phyloP scores from a whole-genome alignment of 2,113 vertebrate genomes.

The Hippocampus barbouri region DNA sequence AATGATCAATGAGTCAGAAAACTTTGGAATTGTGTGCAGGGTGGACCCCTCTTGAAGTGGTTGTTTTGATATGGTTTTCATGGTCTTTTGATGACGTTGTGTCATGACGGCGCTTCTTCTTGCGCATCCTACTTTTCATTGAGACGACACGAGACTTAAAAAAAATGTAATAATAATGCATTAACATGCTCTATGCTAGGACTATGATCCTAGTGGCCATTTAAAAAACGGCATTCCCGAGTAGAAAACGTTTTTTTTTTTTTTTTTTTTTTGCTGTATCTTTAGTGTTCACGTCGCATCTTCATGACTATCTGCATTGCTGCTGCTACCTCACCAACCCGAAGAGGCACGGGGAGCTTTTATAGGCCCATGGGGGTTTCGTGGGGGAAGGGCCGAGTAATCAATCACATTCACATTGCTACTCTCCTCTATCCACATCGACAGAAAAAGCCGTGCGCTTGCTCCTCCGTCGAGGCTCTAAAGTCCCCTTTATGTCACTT shows the following conservation, averaged over 20 bases:
- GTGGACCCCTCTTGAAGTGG: not conserved
- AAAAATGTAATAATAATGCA: too few relatives aligned
- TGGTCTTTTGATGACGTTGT: too few relatives aligned
- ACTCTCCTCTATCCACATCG: constrained; percentile 64
- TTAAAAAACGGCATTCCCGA: too few relatives aligned
- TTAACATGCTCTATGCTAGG: too few relatives aligned
- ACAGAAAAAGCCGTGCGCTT: constrained; percentile 55
- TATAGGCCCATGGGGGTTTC: constrained; percentile 32
- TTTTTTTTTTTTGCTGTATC: too few relatives aligned
- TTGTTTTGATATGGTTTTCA: not conserved
- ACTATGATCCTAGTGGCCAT: too few relatives aligned
- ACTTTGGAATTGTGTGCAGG: not conserved
- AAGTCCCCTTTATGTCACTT: constrained; percentile 57
- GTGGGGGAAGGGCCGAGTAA: constrained; percentile 60
- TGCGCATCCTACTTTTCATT: too few relatives aligned
- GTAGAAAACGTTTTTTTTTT: too few relatives aligned
- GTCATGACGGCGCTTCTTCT: too few relatives aligned
- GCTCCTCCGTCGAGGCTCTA: constrained; percentile 51
- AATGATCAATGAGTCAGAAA: too few relatives aligned
- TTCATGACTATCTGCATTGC: constrained; percentile 27
- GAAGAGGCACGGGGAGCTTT: constrained; percentile 43
- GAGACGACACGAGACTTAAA: too few relatives aligned
- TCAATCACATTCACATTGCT: constrained; percentile 65
- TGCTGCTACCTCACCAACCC: constrained; percentile 48
- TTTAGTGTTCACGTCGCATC: not conserved